Evolutionary conservation across 2,888 invertebrate species (phyloP), one percentile per base, ranked within the genome.

Genomic region (Meganola albula): DNA sequence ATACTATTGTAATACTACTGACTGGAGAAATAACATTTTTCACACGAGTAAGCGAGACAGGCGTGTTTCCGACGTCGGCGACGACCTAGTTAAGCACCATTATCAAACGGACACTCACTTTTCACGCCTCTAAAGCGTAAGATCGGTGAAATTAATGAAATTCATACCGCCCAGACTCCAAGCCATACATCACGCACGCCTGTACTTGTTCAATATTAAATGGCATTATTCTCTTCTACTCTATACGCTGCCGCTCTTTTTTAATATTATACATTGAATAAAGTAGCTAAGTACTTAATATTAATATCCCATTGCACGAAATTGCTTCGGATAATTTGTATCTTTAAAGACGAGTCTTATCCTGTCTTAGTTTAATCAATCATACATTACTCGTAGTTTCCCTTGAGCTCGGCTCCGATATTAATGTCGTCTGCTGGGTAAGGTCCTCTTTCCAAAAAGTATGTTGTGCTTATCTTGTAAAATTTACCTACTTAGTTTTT

Each of bases 231-330:
- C 20, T 32, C 22, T 18, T 22, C 12, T 12, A 31, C 22, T 8
- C 11, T 20, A 11, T 12, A 31, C n/a, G 20, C 8, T 20, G n/a
- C n/a, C n/a, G 4, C 5, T 24, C 2, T 31, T 24, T 25, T 11
- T 6, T 16, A 31, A 22, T 21, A 12, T 10, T 14, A 21, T 31
- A 39, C 16, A n/a, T n/a, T n/a, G n/a, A 33, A 47, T 53, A 44
- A 50, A 48, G 53, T 49, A 53, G n/a, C n/a, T n/a, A n/a, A n/a
- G n/a, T n/a, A n/a, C n/a, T 51, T 44, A 35, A 46, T 27, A 37
- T 43, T 48, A 48, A 48, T 48, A 42, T 40, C 48, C 47, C 37
- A 37, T 27, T 31, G 42, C 35, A 50, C 28, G 31, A 53, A 51
- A 47, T 61, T 53, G 48, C 48, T 54, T 47, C 24, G 34, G 39